Percentiles rank a stretch among this genome's conserved stretches.
Evolutionary conservation across 2,113 vertebrate species (phyloP).

Genomic region (Esox niger): DNA sequence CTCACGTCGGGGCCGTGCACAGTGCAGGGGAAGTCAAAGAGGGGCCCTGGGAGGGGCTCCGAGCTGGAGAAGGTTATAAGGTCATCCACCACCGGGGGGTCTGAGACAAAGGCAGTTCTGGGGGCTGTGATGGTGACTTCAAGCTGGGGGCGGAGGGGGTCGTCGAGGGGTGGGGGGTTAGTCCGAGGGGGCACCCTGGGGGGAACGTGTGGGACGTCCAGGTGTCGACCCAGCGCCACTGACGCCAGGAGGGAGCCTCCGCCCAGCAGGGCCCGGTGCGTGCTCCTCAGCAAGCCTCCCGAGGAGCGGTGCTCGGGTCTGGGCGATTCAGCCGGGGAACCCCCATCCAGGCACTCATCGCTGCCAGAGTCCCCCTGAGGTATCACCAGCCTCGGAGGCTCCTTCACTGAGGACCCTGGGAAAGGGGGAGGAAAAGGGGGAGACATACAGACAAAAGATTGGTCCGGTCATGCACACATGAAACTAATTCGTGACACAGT

Average conservation of each 20-base stretch:
- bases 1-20: constrained; percentile 59
- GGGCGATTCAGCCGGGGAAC: constrained; percentile 57
- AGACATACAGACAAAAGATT: not conserved
- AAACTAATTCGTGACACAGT: constrained; percentile 29
- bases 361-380: constrained; percentile 61
- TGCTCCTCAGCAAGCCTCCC: constrained; percentile 62
- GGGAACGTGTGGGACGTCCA: constrained; percentile 59
- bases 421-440: constrained; percentile 15
- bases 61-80: constrained; percentile 63
- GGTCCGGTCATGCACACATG: constrained; percentile 27
- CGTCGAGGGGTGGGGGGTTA: constrained; percentile 54
- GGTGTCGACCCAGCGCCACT: constrained; percentile 74
- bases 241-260: constrained; percentile 78
- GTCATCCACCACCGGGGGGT: constrained; percentile 65
- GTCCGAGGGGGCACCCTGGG: constrained; percentile 62
- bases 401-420: constrained; percentile 61
- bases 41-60: constrained; percentile 35
- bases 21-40: constrained; percentile 53
- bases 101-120: constrained; percentile 33
- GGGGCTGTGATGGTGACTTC: constrained; percentile 50
- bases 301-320: constrained; percentile 43
- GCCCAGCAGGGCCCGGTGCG: constrained; percentile 75
- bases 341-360: constrained; percentile 62
- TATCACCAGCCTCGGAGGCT: constrained; percentile 53
- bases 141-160: constrained; percentile 19